Evolutionary conservation across 92 coral and sea anemone species (phyloP), one percentile per base, ranked within the genome.

Genomic region (Epizoanthus scotinus): DNA sequence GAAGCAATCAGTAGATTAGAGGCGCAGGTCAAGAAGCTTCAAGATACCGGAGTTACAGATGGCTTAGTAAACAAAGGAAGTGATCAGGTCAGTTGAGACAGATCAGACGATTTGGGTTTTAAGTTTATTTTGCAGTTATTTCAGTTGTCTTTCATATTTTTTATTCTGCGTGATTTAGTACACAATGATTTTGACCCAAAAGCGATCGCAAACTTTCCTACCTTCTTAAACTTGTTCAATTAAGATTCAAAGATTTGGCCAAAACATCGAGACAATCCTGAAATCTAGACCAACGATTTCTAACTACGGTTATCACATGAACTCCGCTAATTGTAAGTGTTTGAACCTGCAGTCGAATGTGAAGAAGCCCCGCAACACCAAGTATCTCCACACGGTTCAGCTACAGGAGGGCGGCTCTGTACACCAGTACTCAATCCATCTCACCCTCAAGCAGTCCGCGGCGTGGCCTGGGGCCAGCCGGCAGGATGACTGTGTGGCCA

Each of bases 321-420:
- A 26, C 12, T 64, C 36, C 31, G 27, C 2, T 8, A 47, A 70
- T 31, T n/a, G 29, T 24, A 71, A 28, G 24, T 2, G 8, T 19
- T 54, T 8, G 22, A 29, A 47, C 47, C 79, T 21, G 3, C 53
- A 92, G 97, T 52, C 58, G 40, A 83, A 71, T 58, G 97, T 92
- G 54, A 92, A 92, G 79, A 92, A 92, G 77, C 97, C 97, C 2
- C 79, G 82, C 44, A 68, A 70, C 54, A 91, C 93, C 59, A 89
- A 89, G 77, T 88, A 91, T 65, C 36, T 84, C 3, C 91, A 91
- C 85, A 54, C 77, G 38, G 97, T 91, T 17, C 57, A 81, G 13
- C 91, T 90, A 1, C 86, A 87, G 84, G 89, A 89, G 15, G 86
- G 86, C 13, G 97, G 97, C 28, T 86, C 89, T 22, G 86, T 87